Percentiles rank a stretch among this genome's conserved stretches.
phyloP scores from a whole-genome alignment of 2,888 invertebrate species.

The Caenorhabditis wallacei region DNA sequence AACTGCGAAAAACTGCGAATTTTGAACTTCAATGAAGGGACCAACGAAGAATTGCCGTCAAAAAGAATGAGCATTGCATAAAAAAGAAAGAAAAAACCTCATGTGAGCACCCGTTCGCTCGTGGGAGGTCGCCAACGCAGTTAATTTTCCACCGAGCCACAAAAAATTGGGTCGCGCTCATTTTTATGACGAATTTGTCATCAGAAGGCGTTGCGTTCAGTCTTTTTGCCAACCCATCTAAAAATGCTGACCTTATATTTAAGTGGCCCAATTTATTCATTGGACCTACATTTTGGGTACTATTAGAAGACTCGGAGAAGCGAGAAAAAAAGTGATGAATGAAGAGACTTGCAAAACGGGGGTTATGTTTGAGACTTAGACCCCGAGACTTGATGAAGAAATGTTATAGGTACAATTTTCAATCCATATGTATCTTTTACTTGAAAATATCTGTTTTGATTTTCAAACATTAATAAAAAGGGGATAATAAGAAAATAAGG shows the following conservation, averaged over 20 bases:
- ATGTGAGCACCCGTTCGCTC: conserved; percentile 16
- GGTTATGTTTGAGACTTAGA: conserved; percentile 1
- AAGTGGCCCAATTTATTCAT: conserved; percentile 7
- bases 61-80: neutral
- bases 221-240: neutral
- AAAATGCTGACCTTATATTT: conserved; percentile 9
- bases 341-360: conserved; percentile 3
- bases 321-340: conserved; percentile 17
- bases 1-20: neutral
- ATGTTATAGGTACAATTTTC: conserved; percentile 15
- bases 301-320: conserved; percentile 4
- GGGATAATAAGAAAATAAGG: no score
- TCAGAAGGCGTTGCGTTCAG: neutral
- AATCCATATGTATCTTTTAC: neutral
- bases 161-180: neutral
- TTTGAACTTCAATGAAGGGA: no score
- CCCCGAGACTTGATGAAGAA: conserved; percentile 9
- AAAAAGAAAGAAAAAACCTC: conserved; percentile 5
- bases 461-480: neutral
- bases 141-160: conserved; percentile 21
- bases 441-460: neutral
- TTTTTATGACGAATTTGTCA: conserved; percentile 19
- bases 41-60: neutral
- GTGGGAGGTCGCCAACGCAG: neutral
- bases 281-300: conserved; percentile 3